Evolutionary conservation across 2,888 invertebrate genomes (phyloP), one percentile per base, ranked within the genome.

Genomic region (Xanthorhoe spadicearia): DNA sequence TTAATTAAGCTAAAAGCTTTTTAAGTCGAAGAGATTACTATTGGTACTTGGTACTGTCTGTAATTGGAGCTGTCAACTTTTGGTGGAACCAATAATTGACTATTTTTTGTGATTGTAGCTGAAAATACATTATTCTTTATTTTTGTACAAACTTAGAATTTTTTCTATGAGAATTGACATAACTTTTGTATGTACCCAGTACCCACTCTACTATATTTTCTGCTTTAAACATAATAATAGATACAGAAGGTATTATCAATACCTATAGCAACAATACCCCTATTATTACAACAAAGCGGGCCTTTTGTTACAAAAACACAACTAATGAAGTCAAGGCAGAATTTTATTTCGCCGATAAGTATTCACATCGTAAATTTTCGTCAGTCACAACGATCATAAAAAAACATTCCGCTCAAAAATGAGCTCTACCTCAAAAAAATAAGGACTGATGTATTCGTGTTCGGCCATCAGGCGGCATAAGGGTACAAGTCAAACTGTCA

Each of bases 331-430:
- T 90, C 79, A 79, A 79, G 77, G 81, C 83, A 75, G 74, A 82
- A 81, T 87, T 90, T 92, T 90, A 92, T 91, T 88, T 87, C 84
- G 80, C 81, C 83, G 75, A 77, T 81, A 84, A 83, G 83, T 86
- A 87, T 90, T 92, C 90, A 89, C 90, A 85, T 91, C 91, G 89
- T 92, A 92, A 92, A 92, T 92, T 82, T 84, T 85, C 87, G 85
- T 85, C 91, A 90, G 92, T 92, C 92, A 92, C 88, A 92, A 92
- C 91, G 88, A 84, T 71, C 70, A 75, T 74, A 89, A 89, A 86
- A 89, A 86, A 83, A 68, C 8, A 15, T 81, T 78, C 82, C 70
- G 71, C 35, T 70, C 61, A 43, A 57, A 55, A 50, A 54, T 58
- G 28, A 66, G 60, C 74, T 65, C 73, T 85, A 8, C 0, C 0